Conservation (phyloP, 1,140 invertebrate genomes). For the Drosophila gunungcola region DNA sequence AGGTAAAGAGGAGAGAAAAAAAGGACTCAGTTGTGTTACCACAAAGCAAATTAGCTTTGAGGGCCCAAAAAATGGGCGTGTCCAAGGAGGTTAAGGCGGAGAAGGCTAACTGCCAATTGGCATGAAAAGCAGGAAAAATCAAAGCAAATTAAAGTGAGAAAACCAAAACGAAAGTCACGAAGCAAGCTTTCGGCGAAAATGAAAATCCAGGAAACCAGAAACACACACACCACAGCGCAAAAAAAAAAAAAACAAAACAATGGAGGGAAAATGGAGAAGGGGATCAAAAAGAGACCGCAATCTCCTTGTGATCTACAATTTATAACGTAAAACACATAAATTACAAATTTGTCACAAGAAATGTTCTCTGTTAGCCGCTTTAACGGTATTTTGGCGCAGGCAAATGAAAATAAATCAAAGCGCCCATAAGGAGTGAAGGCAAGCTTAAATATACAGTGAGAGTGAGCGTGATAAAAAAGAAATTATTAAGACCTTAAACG, state of each 20-base stretch:
- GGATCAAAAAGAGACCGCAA: slow-evolving; percentile 21
- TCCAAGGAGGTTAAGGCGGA: slow-evolving; percentile 1
- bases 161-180: slow-evolving; percentile 34
- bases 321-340: slow-evolving; percentile 70
- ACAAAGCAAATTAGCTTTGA: slow-evolving; percentile 58
- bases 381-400: slow-evolving; percentile 65
- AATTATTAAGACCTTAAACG: slow-evolving; percentile 29
- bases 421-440: slow-evolving; percentile 7
- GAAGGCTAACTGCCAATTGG: slow-evolving; percentile 57
- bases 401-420: slow-evolving; percentile 73
- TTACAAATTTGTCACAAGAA: slow-evolving; percentile 66
- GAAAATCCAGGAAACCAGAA: slow-evolving; percentile 32
- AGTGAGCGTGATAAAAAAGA: slow-evolving; percentile 3
- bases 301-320: slow-evolving; percentile 56
- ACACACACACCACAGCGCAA: slow-evolving; percentile 10
- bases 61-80: slow-evolving; percentile 21
- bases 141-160: slow-evolving; percentile 48
- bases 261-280: background rate
- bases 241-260: slow-evolving; percentile 1
- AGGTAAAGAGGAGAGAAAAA: slow-evolving; percentile 13
- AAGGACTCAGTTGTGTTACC: slow-evolving; percentile 23
- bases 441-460: slow-evolving; percentile 4
- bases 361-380: slow-evolving; percentile 62
- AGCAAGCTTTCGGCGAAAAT: slow-evolving; percentile 26
- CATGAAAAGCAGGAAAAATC: slow-evolving; percentile 57